Conservation (phyloP, 2,888 invertebrate species). For the Carterocephalus palaemon region DNA sequence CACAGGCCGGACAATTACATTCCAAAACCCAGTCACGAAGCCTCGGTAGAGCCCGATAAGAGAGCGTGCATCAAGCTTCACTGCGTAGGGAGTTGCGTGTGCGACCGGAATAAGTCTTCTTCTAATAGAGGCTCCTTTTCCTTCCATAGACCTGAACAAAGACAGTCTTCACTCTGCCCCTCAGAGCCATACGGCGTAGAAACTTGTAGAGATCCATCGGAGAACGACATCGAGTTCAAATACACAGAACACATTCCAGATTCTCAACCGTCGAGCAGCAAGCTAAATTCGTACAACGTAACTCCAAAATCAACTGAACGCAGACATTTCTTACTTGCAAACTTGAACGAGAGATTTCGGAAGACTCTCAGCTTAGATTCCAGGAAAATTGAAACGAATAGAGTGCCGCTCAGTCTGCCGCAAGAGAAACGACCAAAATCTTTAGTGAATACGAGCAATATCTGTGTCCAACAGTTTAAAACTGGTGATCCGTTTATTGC, state of each 20-base stretch:
- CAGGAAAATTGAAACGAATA: slow-evolving; percentile 64
- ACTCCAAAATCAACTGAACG: slow-evolving; percentile 71
- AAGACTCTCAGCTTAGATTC: slow-evolving; percentile 75
- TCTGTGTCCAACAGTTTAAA: slow-evolving; percentile 59
- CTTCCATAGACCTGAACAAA: slow-evolving; percentile 63
- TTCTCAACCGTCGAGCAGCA: slow-evolving; percentile 65
- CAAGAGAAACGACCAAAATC: slow-evolving; percentile 69
- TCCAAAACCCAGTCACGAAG: slow-evolving; percentile 57
- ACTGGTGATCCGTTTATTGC: slow-evolving; percentile 51
- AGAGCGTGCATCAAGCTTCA: slow-evolving; percentile 55
- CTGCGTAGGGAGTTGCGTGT: slow-evolving; percentile 65
- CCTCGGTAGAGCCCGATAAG: slow-evolving; percentile 56
- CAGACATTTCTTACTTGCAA: slow-evolving; percentile 63
- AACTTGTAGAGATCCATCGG: slow-evolving; percentile 54
- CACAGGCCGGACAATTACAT: slow-evolving; percentile 66
- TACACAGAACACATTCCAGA: slow-evolving; percentile 71
- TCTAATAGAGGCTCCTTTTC: slow-evolving; percentile 68
- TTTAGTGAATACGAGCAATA: slow-evolving; percentile 64
- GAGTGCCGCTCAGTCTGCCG: slow-evolving; percentile 55
- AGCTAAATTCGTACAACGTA: slow-evolving; percentile 65
- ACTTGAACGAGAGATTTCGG: slow-evolving; percentile 70
- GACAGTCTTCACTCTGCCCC: slow-evolving; percentile 51
- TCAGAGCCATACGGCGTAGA: slow-evolving; percentile 53
- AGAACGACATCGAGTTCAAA: slow-evolving; percentile 72
- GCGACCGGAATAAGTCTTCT: slow-evolving; percentile 59